Base-by-base conservation (phyloP, 2,888 invertebrate species). In the Ernsta delagoae region DNA sequence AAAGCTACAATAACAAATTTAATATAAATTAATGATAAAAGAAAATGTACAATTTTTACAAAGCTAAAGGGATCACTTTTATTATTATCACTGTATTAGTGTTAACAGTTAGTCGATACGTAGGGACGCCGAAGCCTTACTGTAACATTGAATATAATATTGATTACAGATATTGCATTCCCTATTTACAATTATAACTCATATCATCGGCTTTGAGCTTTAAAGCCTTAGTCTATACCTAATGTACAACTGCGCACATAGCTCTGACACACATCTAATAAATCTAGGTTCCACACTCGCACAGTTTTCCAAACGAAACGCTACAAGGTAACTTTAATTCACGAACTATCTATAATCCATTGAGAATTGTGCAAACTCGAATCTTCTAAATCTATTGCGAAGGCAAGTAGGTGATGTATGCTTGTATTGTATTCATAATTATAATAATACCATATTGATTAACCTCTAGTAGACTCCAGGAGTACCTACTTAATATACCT, bases 1-100 rank as follows among this genome's bases (percentile, higher is more conserved):
- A 92, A 92, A 92, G 92, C 92, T 91, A 91, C 86, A 77, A 91
- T 92, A 93, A 92, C 92, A 93, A 92, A 91, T 92, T 90, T 89
- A 90, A 91, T 92, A 92, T 92, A 92, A 93, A 92, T 92, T 92
- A 93, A 90, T 86, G 78, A 83, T 92, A 90, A 89, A 80, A 88
- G 87, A 88, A 39, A 92, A 92, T 92, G 86, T 93, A 93, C 92
- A 92, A 80, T 90, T 92, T 90, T 87, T 92, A 93, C 91, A 92
- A 87, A 88, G 87, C 86, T 90, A 88, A 85, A 83, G 85, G 85
- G 86, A 92, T 90, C 92, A 91, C 91, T 84, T 86, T 79, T 74
- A 84, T 81, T 82, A 84, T 87, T 89, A 91, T 92, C 92, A 91
- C 92, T 87, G 86, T 80, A 79, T 77, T 79, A 83, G 78, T 78